phyloP scores from a whole-genome alignment of 2,888 invertebrate species.

The Xiphydria camelus region DNA sequence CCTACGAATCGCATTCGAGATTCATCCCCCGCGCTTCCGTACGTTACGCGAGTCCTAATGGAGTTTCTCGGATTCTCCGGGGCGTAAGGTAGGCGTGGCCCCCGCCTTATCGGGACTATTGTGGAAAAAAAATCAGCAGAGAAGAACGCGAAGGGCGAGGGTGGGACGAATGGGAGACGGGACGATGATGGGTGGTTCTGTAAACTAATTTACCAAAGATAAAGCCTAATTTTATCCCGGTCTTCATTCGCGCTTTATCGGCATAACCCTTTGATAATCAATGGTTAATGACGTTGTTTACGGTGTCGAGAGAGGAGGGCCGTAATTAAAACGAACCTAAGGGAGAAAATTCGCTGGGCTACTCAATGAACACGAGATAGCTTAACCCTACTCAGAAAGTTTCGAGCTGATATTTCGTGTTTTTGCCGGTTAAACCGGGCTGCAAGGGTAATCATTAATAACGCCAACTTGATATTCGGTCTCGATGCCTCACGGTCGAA shows the following conservation, averaged over 20 bases:
- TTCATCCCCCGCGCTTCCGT: too few species aligned
- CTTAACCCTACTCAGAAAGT: conserved; percentile 14
- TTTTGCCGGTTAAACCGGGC: background rate
- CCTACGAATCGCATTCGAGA: too few species aligned
- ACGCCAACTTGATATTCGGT: background rate
- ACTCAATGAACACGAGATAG: background rate
- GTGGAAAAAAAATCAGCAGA: background rate
- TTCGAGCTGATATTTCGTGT: conserved; percentile 3
- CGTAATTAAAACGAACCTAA: conserved; percentile 24
- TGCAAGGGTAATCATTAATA: background rate
- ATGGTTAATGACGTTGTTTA: conserved; percentile 36
- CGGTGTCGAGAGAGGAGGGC: conserved; percentile 16
- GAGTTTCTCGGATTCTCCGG: too few species aligned
- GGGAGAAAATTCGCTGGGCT: conserved; percentile 10
- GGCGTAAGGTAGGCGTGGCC: background rate
- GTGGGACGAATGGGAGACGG: background rate
- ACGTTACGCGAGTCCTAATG: background rate
- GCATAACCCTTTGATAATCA: conserved; percentile 26
- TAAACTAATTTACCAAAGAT: conserved; percentile 9
- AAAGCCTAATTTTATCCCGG: conserved; percentile 10
- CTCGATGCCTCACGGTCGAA: background rate
- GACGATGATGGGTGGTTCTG: background rate
- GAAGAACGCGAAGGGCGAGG: background rate
- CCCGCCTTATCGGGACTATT: background rate
- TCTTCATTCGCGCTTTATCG: conserved; percentile 34